phyloP scores from a whole-genome alignment of 2,888 invertebrate species.

The Drosophila eohydei region DNA sequence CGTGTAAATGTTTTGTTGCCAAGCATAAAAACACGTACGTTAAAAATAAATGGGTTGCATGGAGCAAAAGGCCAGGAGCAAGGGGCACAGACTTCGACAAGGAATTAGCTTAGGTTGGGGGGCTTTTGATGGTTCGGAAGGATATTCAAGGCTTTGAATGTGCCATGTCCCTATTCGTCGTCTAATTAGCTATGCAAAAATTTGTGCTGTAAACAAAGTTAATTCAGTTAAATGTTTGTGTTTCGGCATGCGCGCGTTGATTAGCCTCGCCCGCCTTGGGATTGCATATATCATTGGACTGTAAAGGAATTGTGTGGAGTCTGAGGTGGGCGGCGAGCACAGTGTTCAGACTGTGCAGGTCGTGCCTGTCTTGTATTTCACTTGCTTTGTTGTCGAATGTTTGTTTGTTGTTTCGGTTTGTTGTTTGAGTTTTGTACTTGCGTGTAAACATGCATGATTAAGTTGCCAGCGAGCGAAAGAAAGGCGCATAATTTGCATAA shows the following conservation, averaged over 20 bases:
- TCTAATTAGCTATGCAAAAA: constrained; percentile 78
- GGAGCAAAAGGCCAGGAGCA: not conserved
- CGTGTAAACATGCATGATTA: constrained; percentile 80
- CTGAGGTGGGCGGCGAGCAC: too few species aligned
- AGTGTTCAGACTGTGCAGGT: constrained; percentile 17
- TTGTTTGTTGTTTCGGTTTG: constrained; percentile 43
- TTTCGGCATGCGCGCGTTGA: constrained; percentile 72
- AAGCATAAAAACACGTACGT: constrained; percentile 14
- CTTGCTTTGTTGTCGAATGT: constrained; percentile 45
- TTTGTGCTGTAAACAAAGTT: constrained; percentile 70
- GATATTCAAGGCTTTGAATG: constrained; percentile 26
- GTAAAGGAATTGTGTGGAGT: not conserved
- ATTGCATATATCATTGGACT: constrained; percentile 48
- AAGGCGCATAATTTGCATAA: constrained; percentile 62
- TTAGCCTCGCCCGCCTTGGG: constrained; percentile 48
- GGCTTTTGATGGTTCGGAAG: constrained; percentile 22
- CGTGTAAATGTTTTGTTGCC: constrained; percentile 18
- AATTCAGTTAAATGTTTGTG: constrained; percentile 78
- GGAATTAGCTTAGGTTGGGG: constrained; percentile 46
- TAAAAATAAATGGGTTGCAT: constrained; percentile 8
- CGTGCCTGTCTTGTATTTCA: constrained; percentile 30
- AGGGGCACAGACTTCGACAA: constrained; percentile 12
- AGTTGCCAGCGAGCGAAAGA: constrained; percentile 56
- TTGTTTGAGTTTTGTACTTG: constrained; percentile 75
- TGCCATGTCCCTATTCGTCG: constrained; percentile 27